Percentiles rank a stretch among this genome's conserved stretches.
phyloP scores from a whole-genome alignment of 2,113 vertebrate species.

The Zootoca vivipara region DNA sequence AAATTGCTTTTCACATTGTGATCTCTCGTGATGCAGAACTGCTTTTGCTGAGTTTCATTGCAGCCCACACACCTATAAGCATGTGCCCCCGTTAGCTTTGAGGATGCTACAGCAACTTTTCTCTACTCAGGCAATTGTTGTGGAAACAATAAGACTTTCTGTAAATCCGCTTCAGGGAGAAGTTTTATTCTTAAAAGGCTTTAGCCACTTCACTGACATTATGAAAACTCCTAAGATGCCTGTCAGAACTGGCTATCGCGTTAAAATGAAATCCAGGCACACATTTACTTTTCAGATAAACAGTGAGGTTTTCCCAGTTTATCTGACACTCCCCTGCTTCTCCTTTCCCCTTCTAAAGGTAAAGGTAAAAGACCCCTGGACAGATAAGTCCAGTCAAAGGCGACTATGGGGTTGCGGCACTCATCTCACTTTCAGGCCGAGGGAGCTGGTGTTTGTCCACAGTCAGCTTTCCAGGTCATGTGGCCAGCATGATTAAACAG shows the following conservation, averaged over 20 bases:
- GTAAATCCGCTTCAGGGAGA: not conserved
- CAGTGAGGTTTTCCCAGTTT: not conserved
- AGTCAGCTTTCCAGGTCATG: no score
- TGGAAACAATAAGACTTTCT: not conserved
- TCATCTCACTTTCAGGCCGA: no score
- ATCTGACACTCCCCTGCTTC: not conserved
- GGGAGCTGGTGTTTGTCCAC: no score
- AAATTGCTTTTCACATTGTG: not conserved
- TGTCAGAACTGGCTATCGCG: not conserved
- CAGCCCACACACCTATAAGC: not conserved
- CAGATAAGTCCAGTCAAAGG: no score
- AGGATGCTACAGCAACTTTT: not conserved
- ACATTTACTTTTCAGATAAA: not conserved
- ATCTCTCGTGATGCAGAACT: conserved; percentile 36
- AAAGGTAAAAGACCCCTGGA: no score
- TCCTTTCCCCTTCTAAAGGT: not conserved
- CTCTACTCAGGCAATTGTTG: not conserved
- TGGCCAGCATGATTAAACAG: no score
- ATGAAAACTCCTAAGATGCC: not conserved
- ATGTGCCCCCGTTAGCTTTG: not conserved
- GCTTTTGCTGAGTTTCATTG: not conserved
- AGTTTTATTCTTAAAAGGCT: not conserved
- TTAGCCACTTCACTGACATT: not conserved
- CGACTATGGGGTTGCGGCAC: no score
- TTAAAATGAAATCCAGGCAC: not conserved